Evolutionary conservation across 2,113 vertebrate species (phyloP).

Genomic region (Oplegnathus fasciatus): DNA sequence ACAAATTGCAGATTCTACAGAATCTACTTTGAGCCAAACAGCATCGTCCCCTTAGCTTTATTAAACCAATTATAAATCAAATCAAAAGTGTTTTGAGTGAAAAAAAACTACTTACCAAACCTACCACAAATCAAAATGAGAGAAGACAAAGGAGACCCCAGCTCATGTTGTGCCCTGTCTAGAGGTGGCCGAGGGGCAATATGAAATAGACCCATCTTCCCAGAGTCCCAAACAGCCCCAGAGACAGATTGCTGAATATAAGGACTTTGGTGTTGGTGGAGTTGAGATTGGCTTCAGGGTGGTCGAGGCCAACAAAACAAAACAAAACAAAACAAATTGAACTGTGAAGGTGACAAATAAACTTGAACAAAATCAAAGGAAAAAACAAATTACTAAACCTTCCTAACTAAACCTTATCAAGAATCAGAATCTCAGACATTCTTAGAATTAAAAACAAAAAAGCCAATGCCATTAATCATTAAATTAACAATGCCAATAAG

Average conservation of each 20-base stretch:
- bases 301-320: neutral
- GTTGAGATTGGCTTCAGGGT: constrained; percentile 3
- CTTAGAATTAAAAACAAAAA: constrained; percentile 6
- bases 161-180: neutral
- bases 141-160: neutral
- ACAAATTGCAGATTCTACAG: neutral
- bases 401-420: neutral
- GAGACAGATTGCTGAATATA: neutral
- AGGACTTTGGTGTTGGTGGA: neutral
- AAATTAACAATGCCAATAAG: neutral
- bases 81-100: neutral
- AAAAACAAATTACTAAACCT: neutral
- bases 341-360: neutral
- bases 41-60: neutral
- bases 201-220: neutral
- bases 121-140: neutral
- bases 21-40: neutral
- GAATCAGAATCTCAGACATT: neutral
- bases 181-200: neutral
- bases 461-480: neutral
- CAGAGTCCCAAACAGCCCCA: neutral
- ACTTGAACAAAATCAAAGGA: neutral
- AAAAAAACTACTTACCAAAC: neutral
- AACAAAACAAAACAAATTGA: neutral
- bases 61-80: constrained; percentile 19